Evolutionary conservation across 2,888 invertebrate species (phyloP), one percentile per base, ranked within the genome.

Genomic region (Fissipunctia ypsillon): DNA sequence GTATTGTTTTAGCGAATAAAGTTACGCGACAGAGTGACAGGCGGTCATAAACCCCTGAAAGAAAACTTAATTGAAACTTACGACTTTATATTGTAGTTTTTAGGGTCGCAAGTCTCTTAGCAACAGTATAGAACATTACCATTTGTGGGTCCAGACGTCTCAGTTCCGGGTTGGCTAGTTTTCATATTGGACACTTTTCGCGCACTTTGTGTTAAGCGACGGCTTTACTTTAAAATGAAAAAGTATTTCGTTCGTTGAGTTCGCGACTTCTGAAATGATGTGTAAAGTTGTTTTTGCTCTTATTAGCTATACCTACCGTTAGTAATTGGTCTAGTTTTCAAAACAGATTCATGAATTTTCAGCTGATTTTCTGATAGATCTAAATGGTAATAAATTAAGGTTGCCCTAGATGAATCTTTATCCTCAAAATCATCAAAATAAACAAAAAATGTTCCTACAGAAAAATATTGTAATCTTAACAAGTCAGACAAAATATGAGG

Each of bases 111-210:
- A 74, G 70, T 82, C 76, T 60, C 76, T 52, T 83, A 73, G 69
- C 54, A 68, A 16, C 31, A 38, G 54, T 79, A 72, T 64, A 69
- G 61, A 63, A 76, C 69, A 73, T 72, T 76, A 63, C 74, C 69
- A 73, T 72, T 76, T 59, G 61, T 60, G 56, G n/a, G 31, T 61
- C 16, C 60, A 75, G 74, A 65, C 61, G 61, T 35, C 57, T 67
- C 10, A 59, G 74, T 84, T 80, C 84, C 85, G 83, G 80, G 85
- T 74, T 66, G 4, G 64, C 63, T 64, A 69, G 65, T 64, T 60
- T 64, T 74, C 66, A 71, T 76, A 73, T 80, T 77, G 74, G n/a
- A 74, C 38, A 66, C 19, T 74, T 84, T 81, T 84, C 76, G 65
- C 28, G 56, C 57, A 64, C 28, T 81, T 84, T 73, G 77, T 68